Evolutionary conservation across 92 coral and sea anemone species (phyloP).

Genomic region (Umimayanthus chanpuru): DNA sequence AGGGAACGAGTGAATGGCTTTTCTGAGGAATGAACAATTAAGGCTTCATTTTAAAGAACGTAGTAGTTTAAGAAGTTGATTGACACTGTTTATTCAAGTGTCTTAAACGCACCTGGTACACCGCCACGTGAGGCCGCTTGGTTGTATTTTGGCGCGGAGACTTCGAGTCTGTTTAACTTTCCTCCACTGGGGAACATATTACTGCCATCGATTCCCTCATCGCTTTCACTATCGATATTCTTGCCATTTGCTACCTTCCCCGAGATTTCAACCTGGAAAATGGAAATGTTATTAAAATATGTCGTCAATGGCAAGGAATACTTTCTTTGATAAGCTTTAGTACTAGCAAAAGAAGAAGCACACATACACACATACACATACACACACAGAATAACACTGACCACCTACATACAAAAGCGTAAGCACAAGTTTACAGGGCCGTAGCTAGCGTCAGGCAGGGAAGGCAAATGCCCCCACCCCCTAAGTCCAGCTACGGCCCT

Average conservation of each 20-base stretch:
- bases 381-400: neutral
- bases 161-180: neutral
- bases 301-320: neutral
- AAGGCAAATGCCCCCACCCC: too few species aligned
- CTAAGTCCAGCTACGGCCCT: too few species aligned
- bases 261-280: constrained; percentile 29
- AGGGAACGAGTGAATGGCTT: too few species aligned
- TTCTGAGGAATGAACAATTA: too few species aligned
- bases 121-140: constrained; percentile 6
- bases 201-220: neutral
- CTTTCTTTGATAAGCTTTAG: neutral
- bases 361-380: neutral
- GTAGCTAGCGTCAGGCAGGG: too few species aligned
- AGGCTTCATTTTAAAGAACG: too few species aligned
- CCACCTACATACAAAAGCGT: neutral
- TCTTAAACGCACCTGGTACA: constrained; percentile 25
- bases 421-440: neutral
- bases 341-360: neutral
- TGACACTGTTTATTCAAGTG: neutral
- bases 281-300: neutral
- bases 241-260: constrained; percentile 18
- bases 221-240: constrained; percentile 7
- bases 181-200: constrained; percentile 8
- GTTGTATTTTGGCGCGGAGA: neutral
- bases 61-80: neutral